These are phyloP conservation scores for Melipona bicolor DNA, from an alignment of 2,888 invertebrate genomes.

Conservation along the genomic window DNA sequence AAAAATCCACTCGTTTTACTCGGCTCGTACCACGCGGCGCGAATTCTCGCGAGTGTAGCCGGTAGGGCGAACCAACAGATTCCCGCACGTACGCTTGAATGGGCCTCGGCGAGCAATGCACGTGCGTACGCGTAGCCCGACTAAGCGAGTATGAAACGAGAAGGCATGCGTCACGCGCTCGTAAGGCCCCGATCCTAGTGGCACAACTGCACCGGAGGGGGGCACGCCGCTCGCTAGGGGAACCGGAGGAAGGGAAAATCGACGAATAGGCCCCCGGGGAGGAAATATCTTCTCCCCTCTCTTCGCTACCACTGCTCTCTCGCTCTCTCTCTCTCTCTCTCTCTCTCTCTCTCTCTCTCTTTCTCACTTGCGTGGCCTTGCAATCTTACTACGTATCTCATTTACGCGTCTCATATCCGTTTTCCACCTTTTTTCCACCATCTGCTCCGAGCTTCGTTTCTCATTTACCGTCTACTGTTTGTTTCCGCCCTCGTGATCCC, in stretches of 20 bases:
- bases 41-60: not conserved
- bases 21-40: not conserved
- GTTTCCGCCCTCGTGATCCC: slow-evolving; percentile 2
- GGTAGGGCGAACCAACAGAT: slow-evolving; percentile 8
- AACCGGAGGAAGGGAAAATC: slow-evolving; percentile 56
- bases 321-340: not conserved
- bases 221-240: slow-evolving; percentile 49
- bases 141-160: slow-evolving; percentile 76
- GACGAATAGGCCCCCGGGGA: slow-evolving; percentile 58
- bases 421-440: not conserved
- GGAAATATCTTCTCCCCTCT: slow-evolving; percentile 49
- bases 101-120: slow-evolving; percentile 55
- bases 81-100: slow-evolving; percentile 53
- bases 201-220: slow-evolving; percentile 63
- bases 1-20: not conserved
- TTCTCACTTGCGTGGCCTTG: not conserved
- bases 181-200: slow-evolving; percentile 73
- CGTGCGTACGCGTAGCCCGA: slow-evolving; percentile 71
- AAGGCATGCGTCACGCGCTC: slow-evolving; percentile 72
- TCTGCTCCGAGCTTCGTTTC: not conserved
- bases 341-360: slow-evolving; percentile 7
- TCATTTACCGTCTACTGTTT: not conserved
- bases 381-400: slow-evolving; percentile 14
- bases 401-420: slow-evolving; percentile 7
- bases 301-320: slow-evolving; percentile 1